Base-by-base conservation (phyloP, 2,797 vertebrate genomes). In the Etheostoma nigrum region DNA sequence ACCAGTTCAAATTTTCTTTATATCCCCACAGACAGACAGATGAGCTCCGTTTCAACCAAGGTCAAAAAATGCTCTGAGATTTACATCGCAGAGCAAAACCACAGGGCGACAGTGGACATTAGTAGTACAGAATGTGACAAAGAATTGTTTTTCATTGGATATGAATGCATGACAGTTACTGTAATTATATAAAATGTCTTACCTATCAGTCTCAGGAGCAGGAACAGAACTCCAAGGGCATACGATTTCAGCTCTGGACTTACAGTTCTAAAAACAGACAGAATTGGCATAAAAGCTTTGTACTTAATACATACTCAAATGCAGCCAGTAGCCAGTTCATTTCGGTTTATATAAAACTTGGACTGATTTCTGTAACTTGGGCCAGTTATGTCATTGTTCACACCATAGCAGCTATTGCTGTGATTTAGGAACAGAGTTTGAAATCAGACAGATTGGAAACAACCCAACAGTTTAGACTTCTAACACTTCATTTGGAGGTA, bases 211-310 rank as follows among this genome's bases (percentile, higher is more conserved):
- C 98, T 96, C 6, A 99, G 96, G 61, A 99, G 96, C 72, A 99
- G 96, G 86, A 99, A 99, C 57, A 99, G 95, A 72, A 99, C 97
- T 71, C 98, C 98, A 67, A 99, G 94, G 58, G 98, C 98, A 0
- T 99, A 99, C 0, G 98, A 99, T 90, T 99, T 99, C 68, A 99
- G 96, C 91, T 99, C 98, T 0, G 98, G 97, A 92, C 96, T 99
- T 79, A 99, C 98, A 3, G 98, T 97, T 92, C 98, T 99, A 76
- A 45, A 88, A 83, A 74, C n/a, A 82, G 21, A 67, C 67, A 76
- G 25, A 55, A 42, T n/a, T 52, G 23, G 18, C n/a, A 66, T 74
- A 2, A 75, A 36, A 2, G 1, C 15, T 16, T 25, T 45, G n/a
- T 19, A 23, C n/a, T 12, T 11, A 15, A 4, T 27, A 13, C 54